Base-by-base conservation (phyloP, 1,140 invertebrate genomes). In the Drosophila biarmipes region DNA sequence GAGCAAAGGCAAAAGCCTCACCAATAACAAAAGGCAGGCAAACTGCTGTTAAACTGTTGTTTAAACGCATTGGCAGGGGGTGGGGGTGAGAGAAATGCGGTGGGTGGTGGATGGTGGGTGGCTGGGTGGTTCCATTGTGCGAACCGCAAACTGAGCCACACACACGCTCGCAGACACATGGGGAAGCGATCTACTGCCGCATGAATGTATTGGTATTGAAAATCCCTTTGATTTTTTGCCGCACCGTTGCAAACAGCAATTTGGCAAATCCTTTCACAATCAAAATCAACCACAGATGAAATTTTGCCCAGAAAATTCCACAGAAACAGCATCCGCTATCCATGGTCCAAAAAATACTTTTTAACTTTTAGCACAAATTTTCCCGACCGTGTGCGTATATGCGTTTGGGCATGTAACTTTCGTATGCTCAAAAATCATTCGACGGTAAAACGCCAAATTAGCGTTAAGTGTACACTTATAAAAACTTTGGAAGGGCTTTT, bases 261-360 rank as follows among this genome's bases (percentile, higher is more conserved):
- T 91, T 91, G 84, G 79, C 74, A 91, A 91, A 91, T 91, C 89
- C 89, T 91, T 91, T 91, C 89, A 91, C 89, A 91, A 91, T 91
- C 89, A 91, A 91, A 91, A 91, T 91, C 89, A 91, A 91, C 89
- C 89, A 73, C 89, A 91, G 89, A 89, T 84, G 82, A 87, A 87
- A 87, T 87, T 89, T 89, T 78, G 71, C 67, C 79, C 73, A 74
- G 86, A 85, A 78, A 81, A 73, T 74, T 75, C 48, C 58, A 63
- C 69, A 73, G 59, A 57, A 85, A 59, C 82, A 31, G 61, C 40
- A 48, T 56, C 42, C 29, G 43, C 66, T 57, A 85, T 68, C 66
- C 61, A 38, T 66, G 73, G 61, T 63, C 62, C 43, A 59, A 59
- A 51, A 78, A 64, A 77, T 51, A 35, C 2, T 24, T 69, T 68